phyloP scores from a whole-genome alignment of 2,888 invertebrate genomes.

The Tetranychus piercei region DNA sequence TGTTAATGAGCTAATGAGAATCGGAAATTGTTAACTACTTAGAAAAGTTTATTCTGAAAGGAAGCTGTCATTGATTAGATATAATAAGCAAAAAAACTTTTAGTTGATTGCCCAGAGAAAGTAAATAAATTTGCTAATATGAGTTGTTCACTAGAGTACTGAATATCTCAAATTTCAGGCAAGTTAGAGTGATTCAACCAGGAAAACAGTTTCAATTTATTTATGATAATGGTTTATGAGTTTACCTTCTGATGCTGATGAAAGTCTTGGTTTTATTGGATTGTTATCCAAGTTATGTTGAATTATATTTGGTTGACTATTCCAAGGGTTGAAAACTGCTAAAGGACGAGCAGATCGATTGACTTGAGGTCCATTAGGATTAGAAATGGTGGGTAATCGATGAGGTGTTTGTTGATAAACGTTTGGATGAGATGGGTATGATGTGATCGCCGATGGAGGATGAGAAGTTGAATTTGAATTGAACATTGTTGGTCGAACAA shows the following conservation, averaged over 20 bases:
- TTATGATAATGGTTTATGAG: too few relatives aligned
- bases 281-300: conserved; percentile 6
- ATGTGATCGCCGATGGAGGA: conserved; percentile 3
- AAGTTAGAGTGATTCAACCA: too few relatives aligned
- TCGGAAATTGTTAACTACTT: too few relatives aligned
- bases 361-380: conserved; percentile 7
- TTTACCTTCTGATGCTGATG: background rate
- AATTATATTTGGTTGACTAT: conserved; percentile 14
- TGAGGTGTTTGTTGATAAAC: conserved; percentile 7
- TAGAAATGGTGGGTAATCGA: background rate
- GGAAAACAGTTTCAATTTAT: too few relatives aligned
- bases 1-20: too few relatives aligned
- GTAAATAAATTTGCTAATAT: too few relatives aligned
- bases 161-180: too few relatives aligned
- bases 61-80: too few relatives aligned
- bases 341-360: conserved; percentile 14
- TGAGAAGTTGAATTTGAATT: conserved; percentile 6
- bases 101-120: too few relatives aligned
- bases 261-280: background rate
- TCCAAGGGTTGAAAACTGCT: conserved; percentile 17
- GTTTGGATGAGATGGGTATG: conserved; percentile 14
- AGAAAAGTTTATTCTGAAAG: too few relatives aligned
- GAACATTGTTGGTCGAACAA: background rate
- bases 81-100: too few relatives aligned
- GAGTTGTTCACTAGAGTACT: too few relatives aligned